Percentiles rank a stretch among this genome's conserved stretches.
Conservation (phyloP, 2,888 invertebrate genomes). For the Drepanosiphum platanoidis region DNA sequence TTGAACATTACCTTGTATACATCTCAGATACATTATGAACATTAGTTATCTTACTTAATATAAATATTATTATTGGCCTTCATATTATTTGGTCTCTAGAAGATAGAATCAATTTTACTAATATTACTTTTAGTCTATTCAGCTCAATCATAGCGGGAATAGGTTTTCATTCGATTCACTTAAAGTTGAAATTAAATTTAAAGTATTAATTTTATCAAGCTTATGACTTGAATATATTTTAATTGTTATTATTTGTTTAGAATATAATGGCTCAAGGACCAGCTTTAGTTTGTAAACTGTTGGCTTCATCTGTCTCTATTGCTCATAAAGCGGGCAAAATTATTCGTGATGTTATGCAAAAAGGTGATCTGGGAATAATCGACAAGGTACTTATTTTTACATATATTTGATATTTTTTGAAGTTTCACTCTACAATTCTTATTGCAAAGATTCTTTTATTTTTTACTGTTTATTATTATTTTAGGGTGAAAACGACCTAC, state of each 20-base stretch:
- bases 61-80: conserved; percentile 26
- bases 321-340: conserved; percentile 88
- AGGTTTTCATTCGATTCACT: not conserved
- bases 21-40: not conserved
- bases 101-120: conserved; percentile 7
- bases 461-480: conserved; percentile 63
- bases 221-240: not conserved
- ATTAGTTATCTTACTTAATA: not conserved
- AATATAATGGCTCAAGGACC: conserved; percentile 72
- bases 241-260: conserved; percentile 32
- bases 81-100: not conserved
- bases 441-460: not conserved
- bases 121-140: conserved; percentile 3
- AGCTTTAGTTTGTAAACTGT: conserved; percentile 76
- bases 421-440: conserved; percentile 9
- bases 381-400: conserved; percentile 77
- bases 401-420: conserved; percentile 31
- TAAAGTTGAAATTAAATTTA: not conserved
- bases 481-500: conserved; percentile 84
- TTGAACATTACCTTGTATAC: conserved; percentile 18
- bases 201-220: not conserved
- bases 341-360: conserved; percentile 88
- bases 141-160: not conserved
- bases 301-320: conserved; percentile 82
- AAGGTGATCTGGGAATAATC: conserved; percentile 89